Evolutionary conservation across 2,888 invertebrate genomes (phyloP).

Genomic region (Lucinisca nassula): DNA sequence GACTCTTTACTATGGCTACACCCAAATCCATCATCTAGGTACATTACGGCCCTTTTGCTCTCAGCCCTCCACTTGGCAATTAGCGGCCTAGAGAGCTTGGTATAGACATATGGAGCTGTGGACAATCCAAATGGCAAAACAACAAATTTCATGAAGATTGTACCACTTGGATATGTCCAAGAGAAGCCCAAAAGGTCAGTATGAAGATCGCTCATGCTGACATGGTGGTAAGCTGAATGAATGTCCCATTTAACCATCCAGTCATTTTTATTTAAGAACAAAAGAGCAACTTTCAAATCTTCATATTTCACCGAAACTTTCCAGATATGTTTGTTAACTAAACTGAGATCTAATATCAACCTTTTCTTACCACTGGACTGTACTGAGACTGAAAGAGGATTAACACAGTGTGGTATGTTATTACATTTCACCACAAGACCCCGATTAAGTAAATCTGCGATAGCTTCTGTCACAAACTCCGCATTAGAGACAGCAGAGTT

Average conservation of each 20-base stretch:
- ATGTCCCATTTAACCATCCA: slow-evolving; percentile 42
- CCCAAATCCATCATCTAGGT: slow-evolving; percentile 59
- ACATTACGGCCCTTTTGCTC: slow-evolving; percentile 50
- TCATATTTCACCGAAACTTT: slow-evolving; percentile 43
- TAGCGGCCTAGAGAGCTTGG: slow-evolving; percentile 43
- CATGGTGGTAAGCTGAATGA: slow-evolving; percentile 39
- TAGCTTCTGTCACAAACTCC: slow-evolving; percentile 48
- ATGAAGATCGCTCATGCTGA: slow-evolving; percentile 22
- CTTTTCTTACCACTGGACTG: slow-evolving; percentile 44
- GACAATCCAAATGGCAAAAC: slow-evolving; percentile 54
- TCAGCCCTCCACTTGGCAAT: slow-evolving; percentile 52
- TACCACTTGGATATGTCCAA: background rate
- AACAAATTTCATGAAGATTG: slow-evolving; percentile 34
- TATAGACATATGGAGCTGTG: slow-evolving; percentile 42
- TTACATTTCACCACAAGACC: slow-evolving; percentile 26
- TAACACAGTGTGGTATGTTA: slow-evolving; percentile 32
- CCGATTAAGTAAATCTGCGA: slow-evolving; percentile 26
- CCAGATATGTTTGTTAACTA: slow-evolving; percentile 49
- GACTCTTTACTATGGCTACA: background rate
- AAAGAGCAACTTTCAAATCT: slow-evolving; percentile 37
- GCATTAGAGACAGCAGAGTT: slow-evolving; percentile 45
- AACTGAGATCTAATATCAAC: slow-evolving; percentile 60
- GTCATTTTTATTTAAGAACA: background rate
- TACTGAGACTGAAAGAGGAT: slow-evolving; percentile 42
- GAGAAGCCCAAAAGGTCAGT: slow-evolving; percentile 32